These are phyloP conservation scores for Charaxes varanes DNA, from an alignment of 1,140 invertebrate species.

Conservation along the genomic window DNA sequence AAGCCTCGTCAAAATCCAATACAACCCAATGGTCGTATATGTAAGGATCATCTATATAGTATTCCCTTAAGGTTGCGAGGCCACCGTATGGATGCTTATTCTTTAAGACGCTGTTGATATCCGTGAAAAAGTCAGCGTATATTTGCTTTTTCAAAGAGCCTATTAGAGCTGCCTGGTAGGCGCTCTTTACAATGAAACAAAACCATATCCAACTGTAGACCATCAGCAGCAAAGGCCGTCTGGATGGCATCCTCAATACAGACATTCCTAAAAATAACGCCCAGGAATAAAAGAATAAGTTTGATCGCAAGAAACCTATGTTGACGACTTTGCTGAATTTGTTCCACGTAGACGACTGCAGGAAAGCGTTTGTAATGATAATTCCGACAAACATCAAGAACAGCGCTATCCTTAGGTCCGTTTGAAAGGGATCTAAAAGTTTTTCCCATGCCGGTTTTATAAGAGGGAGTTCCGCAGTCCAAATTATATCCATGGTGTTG, in stretches of 20 bases:
- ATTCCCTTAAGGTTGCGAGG: slow-evolving; percentile 27
- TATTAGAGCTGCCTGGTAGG: slow-evolving; percentile 41
- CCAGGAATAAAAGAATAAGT: slow-evolving; percentile 45
- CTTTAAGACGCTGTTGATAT: slow-evolving; percentile 26
- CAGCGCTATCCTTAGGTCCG: slow-evolving; percentile 27
- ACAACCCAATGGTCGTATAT: slow-evolving; percentile 34
- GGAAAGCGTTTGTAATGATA: slow-evolving; percentile 24
- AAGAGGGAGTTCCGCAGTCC: slow-evolving; percentile 31
- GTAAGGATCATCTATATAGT: slow-evolving; percentile 29
- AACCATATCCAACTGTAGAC: slow-evolving; percentile 46
- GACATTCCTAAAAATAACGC: slow-evolving; percentile 39
- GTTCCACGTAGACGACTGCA: slow-evolving; percentile 23
- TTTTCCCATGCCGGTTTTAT: slow-evolving; percentile 38
- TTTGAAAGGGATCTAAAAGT: slow-evolving; percentile 40
- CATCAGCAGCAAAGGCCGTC: slow-evolving; percentile 20
- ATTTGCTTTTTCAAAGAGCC: slow-evolving; percentile 29
- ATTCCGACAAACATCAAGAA: slow-evolving; percentile 34
- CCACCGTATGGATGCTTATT: slow-evolving; percentile 34
- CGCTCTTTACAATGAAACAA: slow-evolving; percentile 36
- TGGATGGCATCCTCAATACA: slow-evolving; percentile 29
- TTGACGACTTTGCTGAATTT: slow-evolving; percentile 26
- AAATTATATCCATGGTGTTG: slow-evolving; percentile 48
- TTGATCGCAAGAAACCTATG: slow-evolving; percentile 26
- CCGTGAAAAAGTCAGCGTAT: slow-evolving; percentile 25
- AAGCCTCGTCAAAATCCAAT: slow-evolving; percentile 20